phyloP scores from a whole-genome alignment of 2,888 invertebrate genomes.

The Phoenoteleia sp. region DNA sequence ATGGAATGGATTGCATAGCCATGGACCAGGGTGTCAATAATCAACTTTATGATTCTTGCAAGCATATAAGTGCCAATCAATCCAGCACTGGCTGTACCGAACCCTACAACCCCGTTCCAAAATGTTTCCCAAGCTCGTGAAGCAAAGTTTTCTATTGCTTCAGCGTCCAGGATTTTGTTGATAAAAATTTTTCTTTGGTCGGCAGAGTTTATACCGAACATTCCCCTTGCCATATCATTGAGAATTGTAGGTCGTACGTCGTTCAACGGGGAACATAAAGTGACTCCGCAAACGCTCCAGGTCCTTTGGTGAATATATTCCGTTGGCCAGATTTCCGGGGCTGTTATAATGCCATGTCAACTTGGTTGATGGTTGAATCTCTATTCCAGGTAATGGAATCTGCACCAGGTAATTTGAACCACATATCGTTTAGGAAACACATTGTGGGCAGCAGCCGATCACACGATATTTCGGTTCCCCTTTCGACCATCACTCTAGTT shows the following conservation, averaged over 20 bases:
- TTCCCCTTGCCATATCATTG: background rate
- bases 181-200: background rate
- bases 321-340: slow-evolving; percentile 28
- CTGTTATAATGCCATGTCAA: slow-evolving; percentile 6
- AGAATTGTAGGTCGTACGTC: background rate
- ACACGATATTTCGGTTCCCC: background rate
- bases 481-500: slow-evolving; percentile 63
- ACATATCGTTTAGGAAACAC: background rate
- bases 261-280: slow-evolving; percentile 36
- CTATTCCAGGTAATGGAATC: background rate
- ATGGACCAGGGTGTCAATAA: background rate
- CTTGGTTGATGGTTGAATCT: background rate
- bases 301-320: slow-evolving; percentile 50
- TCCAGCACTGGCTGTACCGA: background rate
- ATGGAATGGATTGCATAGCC: slow-evolving; percentile 42
- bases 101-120: background rate
- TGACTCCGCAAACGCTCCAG: slow-evolving; percentile 28
- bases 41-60: background rate
- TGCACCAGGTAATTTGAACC: background rate
- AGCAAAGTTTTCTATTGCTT: background rate
- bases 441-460: background rate
- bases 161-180: background rate
- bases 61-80: background rate
- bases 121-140: background rate
- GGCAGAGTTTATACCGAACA: background rate